Evolutionary conservation across 2,113 vertebrate genomes (phyloP).

Genomic region (Mugil cephalus): DNA sequence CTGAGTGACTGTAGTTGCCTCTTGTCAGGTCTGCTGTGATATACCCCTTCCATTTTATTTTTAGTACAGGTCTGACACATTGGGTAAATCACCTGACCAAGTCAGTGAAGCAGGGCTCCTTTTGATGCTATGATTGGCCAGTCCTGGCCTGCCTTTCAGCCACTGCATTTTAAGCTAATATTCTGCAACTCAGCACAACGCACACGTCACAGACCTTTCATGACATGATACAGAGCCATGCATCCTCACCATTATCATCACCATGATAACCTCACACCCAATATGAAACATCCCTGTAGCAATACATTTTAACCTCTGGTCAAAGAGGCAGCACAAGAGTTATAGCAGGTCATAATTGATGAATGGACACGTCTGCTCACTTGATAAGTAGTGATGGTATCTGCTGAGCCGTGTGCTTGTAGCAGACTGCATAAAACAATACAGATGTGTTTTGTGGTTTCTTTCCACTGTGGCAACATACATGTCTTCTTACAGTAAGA

Average conservation of each 20-base stretch:
- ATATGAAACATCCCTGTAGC: not conserved
- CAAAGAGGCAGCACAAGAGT: constrained; percentile 7
- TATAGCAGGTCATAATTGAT: constrained; percentile 7
- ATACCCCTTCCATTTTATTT: not conserved
- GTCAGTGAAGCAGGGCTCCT: no score
- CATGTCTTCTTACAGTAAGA: not conserved
- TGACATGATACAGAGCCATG: no score
- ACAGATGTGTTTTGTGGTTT: no score
- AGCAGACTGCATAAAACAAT: not conserved
- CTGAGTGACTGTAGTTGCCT: no score
- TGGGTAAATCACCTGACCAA: no score
- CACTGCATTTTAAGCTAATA: no score
- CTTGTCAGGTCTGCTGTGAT: no score
- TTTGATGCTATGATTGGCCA: no score
- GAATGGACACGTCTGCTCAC: constrained; percentile 1
- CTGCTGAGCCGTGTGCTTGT: constrained; percentile 10
- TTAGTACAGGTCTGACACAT: not conserved
- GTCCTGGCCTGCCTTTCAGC: no score
- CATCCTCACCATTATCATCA: not conserved
- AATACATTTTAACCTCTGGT: not conserved
- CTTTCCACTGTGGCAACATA: not conserved
- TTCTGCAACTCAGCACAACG: no score
- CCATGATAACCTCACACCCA: not conserved
- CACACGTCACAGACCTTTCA: no score
- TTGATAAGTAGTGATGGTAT: not conserved